These are phyloP conservation scores for Pongo pygmaeus DNA, from an alignment of 2,113 vertebrate genomes.

Conservation along the genomic window DNA sequence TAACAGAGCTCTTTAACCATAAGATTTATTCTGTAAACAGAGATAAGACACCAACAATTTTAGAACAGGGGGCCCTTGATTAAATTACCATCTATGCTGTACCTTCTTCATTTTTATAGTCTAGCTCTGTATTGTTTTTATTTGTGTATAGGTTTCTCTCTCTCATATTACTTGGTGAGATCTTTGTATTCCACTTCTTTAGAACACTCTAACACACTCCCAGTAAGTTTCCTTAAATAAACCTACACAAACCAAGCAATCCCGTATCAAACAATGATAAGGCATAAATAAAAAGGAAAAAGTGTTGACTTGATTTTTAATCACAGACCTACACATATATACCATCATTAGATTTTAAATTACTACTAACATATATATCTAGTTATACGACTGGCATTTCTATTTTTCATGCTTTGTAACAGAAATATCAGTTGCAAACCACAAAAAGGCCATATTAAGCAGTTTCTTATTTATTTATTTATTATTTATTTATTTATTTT, in stretches of 20 bases:
- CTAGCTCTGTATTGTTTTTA: background rate
- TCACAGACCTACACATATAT: background rate
- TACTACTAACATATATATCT: background rate
- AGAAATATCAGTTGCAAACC: background rate
- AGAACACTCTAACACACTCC: background rate
- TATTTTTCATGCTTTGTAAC: background rate
- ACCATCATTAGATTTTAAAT: background rate
- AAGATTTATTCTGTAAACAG: background rate
- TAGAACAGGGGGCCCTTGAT: background rate
- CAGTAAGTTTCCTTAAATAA: background rate
- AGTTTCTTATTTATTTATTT: too few species aligned
- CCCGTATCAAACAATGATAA: background rate
- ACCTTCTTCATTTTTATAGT: background rate
- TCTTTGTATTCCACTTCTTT: background rate
- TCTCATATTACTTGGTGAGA: background rate
- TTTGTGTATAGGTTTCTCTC: background rate
- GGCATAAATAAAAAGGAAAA: background rate
- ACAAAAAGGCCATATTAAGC: background rate
- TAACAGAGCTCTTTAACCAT: background rate
- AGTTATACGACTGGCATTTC: background rate
- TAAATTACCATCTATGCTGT: background rate
- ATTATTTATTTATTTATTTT: too few species aligned
- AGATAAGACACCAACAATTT: background rate
- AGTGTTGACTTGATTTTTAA: background rate
- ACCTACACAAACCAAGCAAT: background rate